Conservation (phyloP, 2,797 vertebrate species). For the Phoxinus dragarum region DNA sequence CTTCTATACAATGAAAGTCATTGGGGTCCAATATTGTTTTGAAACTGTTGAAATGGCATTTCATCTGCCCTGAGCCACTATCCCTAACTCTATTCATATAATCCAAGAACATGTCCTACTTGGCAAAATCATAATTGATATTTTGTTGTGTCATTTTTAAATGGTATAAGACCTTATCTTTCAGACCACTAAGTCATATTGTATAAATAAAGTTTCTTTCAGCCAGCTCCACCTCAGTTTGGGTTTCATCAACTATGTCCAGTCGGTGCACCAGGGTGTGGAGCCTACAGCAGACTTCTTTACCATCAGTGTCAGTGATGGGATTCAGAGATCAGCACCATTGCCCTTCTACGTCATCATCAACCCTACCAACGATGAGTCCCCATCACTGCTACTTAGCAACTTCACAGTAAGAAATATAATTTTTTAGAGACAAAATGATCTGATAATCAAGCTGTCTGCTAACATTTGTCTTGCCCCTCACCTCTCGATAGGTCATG, state of each 20-base stretch:
- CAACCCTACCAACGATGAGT: conserved; percentile 78
- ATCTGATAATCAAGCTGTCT: neutral
- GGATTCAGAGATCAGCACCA: conserved; percentile 73
- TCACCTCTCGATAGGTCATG: conserved; percentile 63
- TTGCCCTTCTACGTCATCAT: conserved; percentile 76
- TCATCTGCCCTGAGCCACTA: neutral
- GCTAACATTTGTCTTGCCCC: neutral
- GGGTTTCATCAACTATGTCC: conserved; percentile 75
- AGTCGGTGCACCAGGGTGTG: conserved; percentile 66
- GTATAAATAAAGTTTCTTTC: conserved; percentile 73
- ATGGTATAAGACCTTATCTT: neutral
- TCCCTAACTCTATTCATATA: neutral
- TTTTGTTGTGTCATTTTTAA: neutral
- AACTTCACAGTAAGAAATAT: conserved; percentile 74
- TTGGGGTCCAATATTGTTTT: neutral
- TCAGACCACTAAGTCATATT: conserved; percentile 48
- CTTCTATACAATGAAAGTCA: neutral
- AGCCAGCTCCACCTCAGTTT: conserved; percentile 73
- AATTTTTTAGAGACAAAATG: neutral
- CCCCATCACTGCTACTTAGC: conserved; percentile 68
- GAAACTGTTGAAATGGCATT: neutral
- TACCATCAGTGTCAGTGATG: conserved; percentile 76
- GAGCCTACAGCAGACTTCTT: conserved; percentile 74
- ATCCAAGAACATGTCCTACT: neutral
- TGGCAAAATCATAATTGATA: neutral